Evolutionary conservation across 2,113 vertebrate genomes (phyloP).

Genomic region (Colinus virginianus): DNA sequence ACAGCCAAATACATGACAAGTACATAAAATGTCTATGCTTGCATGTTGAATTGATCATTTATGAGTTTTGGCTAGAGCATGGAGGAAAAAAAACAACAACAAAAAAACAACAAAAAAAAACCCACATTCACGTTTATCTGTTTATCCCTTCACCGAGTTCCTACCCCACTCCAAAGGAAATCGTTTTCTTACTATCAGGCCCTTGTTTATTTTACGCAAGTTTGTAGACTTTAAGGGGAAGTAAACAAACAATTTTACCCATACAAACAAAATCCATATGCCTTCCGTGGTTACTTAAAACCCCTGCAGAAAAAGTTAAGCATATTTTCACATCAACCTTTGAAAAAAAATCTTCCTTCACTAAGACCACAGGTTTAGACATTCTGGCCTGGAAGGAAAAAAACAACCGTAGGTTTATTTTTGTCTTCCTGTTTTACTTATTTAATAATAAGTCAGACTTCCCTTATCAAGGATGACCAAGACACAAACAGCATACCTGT

Average conservation of each 20-base stretch:
- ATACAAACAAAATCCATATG: not conserved
- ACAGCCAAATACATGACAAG: not conserved
- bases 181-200: not conserved
- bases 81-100: too few species aligned
- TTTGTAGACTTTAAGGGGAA: not conserved
- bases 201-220: not conserved
- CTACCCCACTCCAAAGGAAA: not conserved
- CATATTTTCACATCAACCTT: not conserved
- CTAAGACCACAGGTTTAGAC: not conserved
- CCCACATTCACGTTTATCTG: not conserved
- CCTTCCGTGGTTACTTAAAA: not conserved
- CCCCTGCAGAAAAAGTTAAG: not conserved
- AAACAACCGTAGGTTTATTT: not conserved
- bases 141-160: not conserved
- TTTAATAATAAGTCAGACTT: not conserved
- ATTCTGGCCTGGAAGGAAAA: not conserved
- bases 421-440: not conserved
- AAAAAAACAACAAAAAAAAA: too few species aligned
- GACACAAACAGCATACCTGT: not conserved
- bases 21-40: not conserved
- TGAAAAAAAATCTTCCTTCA: not conserved
- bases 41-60: not conserved
- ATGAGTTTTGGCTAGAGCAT: not conserved
- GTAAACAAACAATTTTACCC: not conserved
- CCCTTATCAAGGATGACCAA: not conserved